Percentiles rank a stretch among this genome's conserved stretches.
These are phyloP conservation scores for Butorides virescens DNA, from an alignment of 2,113 vertebrate genomes.

Conservation along the genomic window DNA sequence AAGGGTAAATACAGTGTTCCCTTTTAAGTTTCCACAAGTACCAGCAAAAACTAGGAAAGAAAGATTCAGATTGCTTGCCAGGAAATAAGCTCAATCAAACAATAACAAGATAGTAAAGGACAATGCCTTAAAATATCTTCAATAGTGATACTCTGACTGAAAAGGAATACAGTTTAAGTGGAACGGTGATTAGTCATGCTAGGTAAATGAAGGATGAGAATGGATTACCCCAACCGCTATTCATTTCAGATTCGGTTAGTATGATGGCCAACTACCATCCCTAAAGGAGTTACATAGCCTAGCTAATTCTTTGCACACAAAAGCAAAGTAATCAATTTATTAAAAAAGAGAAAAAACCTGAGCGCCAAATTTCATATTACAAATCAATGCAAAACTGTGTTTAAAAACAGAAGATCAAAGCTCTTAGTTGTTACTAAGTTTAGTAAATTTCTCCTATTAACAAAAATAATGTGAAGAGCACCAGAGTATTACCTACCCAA, in stretches of 20 bases:
- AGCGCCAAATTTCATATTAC: neutral
- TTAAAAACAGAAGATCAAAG: neutral
- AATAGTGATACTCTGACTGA: neutral
- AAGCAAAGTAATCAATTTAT: neutral
- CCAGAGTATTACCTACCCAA: neutral
- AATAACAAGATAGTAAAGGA: neutral
- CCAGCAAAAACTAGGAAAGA: neutral
- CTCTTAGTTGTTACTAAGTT: neutral
- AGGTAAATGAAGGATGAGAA: neutral
- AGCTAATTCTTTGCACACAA: neutral
- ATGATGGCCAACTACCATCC: neutral
- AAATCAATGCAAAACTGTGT: neutral
- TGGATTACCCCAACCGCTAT: neutral
- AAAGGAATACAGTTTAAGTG: neutral
- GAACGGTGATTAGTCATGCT: neutral
- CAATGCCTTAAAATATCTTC: neutral
- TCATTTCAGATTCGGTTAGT: neutral
- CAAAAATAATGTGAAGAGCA: neutral
- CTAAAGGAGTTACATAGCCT: neutral
- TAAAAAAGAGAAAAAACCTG: neutral
- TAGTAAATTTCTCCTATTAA: neutral
- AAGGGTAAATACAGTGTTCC: neutral
- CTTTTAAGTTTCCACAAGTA: neutral
- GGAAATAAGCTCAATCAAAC: neutral
- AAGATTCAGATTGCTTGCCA: neutral